Conservation (phyloP, 2,113 vertebrate species). For the Apus apus region DNA sequence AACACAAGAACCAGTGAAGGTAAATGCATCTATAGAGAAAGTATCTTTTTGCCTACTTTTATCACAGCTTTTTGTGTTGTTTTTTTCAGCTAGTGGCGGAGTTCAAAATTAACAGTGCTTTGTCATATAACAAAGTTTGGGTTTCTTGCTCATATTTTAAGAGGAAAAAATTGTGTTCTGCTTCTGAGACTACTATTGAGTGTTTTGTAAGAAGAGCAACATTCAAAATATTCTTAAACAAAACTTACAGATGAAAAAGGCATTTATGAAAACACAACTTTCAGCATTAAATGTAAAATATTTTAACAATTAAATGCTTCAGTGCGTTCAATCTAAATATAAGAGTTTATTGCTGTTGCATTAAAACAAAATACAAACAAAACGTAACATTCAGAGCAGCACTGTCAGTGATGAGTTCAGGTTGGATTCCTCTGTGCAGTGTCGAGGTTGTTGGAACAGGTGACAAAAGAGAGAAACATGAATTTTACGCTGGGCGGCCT, state of each 20-base stretch:
- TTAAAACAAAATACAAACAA: background rate
- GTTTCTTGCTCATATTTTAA: background rate
- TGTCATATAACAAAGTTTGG: background rate
- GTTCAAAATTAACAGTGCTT: background rate
- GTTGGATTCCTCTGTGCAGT: background rate
- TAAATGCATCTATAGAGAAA: conserved; percentile 20
- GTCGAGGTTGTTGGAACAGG: background rate
- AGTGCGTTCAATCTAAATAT: background rate
- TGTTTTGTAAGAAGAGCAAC: background rate
- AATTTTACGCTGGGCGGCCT: background rate
- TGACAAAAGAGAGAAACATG: background rate
- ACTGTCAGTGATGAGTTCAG: background rate
- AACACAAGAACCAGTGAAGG: conserved; percentile 92
- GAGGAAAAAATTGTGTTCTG: background rate
- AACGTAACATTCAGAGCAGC: background rate
- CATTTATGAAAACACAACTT: background rate
- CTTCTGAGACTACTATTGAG: background rate
- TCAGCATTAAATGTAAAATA: background rate
- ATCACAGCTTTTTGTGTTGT: background rate
- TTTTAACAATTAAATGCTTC: background rate
- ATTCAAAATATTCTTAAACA: background rate
- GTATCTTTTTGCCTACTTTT: background rate
- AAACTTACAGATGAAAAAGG: background rate
- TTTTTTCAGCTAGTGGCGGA: background rate
- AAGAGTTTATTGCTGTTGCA: background rate